phyloP scores from a whole-genome alignment of 2,113 vertebrate genomes.

The Caracal caracal region DNA sequence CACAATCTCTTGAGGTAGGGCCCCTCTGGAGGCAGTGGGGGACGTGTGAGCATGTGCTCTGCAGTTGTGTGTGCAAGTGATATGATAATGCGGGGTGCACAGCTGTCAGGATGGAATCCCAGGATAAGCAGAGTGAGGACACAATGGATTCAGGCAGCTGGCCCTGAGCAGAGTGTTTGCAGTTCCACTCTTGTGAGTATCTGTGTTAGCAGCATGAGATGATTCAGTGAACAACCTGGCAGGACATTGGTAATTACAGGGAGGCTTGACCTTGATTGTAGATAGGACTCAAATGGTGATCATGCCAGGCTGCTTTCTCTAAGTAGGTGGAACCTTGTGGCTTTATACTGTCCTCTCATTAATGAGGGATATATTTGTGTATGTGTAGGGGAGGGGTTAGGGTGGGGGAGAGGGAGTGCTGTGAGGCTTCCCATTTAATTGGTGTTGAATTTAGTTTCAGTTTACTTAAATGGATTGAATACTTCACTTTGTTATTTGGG shows the following conservation, averaged over 20 bases:
- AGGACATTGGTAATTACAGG: not conserved
- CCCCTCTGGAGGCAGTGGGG: constrained; percentile 84
- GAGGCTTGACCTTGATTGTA: not conserved
- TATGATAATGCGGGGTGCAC: constrained; percentile 71
- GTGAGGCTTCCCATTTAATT: constrained; percentile 1
- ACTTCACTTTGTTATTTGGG: constrained; percentile 47
- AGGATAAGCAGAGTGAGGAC: not conserved
- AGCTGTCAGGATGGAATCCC: not conserved
- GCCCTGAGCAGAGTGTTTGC: not conserved
- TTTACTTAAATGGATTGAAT: not conserved
- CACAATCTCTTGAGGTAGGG: constrained; percentile 84
- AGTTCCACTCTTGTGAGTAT: not conserved
- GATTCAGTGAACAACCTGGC: not conserved
- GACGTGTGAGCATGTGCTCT: constrained; percentile 90
- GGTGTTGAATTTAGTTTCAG: not conserved
- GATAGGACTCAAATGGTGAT: not conserved
- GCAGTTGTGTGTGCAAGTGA: constrained; percentile 89
- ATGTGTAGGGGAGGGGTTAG: no score
- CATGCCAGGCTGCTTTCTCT: not conserved
- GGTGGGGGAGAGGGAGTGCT: not conserved
- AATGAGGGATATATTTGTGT: not conserved
- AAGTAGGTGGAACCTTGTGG: not conserved
- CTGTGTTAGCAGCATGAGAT: not conserved
- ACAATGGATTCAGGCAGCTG: not conserved
- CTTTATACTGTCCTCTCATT: constrained; percentile 60